Base-by-base conservation (phyloP, 2,113 vertebrate species). In the Willisornis vidua region DNA sequence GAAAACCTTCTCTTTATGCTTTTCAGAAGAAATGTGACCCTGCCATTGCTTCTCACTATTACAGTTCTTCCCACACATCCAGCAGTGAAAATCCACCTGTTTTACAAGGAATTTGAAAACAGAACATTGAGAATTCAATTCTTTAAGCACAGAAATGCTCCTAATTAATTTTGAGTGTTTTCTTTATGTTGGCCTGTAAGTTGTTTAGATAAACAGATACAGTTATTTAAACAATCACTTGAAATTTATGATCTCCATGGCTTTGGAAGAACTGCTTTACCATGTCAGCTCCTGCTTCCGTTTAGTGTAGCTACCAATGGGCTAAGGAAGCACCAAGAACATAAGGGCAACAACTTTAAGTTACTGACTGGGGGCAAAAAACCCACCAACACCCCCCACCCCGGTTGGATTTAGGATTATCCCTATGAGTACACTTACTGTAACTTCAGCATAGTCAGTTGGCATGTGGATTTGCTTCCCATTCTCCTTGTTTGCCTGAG, bases 11-110 rank as follows among this genome's bases (percentile, higher is more conserved):
- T 99, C 99, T 92, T 99, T 99, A 98, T 99, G 99, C 97, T 99
- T 99, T 90, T 99, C 99, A 3, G 99, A 99, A 22, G 99, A 99
- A 97, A 99, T 99, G 94, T 99, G 99, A 97, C 99, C 99, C 96
- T 99, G 99, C 99, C 99, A 99, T 97, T 99, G 99, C 95, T 99
- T 99, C 93, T 99, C 99, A 12, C 99, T 99, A 96, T 99, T 99
- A 95, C 99, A 99, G 98, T 99, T 99, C 96, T 99, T 99, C 79
- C 99, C 99, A 89, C 99, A 99, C 96, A 99, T 98, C 99, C 99
- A 99, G 93, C 99, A 99, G 95, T 99, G 99, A 75, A 99, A 99
- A 87, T 99, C 99, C 73, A 98, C 98, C 99, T 99, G 86, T 46
- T 78, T 85, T 3, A 79, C 37, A 86, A 9, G 29, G 54, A 87